phyloP scores from a whole-genome alignment of 2,797 vertebrate species.

The Gymnoscopelus microlampas region DNA sequence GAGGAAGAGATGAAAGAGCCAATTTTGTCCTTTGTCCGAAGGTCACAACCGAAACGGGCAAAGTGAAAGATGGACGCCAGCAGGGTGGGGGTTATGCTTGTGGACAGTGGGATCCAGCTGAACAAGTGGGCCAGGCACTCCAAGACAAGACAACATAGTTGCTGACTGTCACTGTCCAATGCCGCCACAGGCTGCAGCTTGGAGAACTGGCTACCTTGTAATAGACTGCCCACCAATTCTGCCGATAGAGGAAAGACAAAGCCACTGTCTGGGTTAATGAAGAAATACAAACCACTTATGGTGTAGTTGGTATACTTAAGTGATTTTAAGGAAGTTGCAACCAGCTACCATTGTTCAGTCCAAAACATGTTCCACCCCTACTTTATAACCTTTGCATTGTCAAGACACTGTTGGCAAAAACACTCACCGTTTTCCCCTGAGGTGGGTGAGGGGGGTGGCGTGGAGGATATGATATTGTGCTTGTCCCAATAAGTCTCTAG shows the following conservation, averaged over 20 bases:
- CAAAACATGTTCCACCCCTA: not conserved
- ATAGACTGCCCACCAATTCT: slow-evolving; percentile 89
- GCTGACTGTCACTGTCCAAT: slow-evolving; percentile 91
- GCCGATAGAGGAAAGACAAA: slow-evolving; percentile 70
- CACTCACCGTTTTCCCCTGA: slow-evolving; percentile 92
- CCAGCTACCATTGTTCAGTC: not conserved
- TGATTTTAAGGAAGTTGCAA: not conserved
- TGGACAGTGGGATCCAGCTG: slow-evolving; percentile 98
- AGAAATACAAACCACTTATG: slow-evolving; percentile 7
- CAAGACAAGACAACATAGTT: slow-evolving; percentile 91
- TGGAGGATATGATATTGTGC: slow-evolving; percentile 93
- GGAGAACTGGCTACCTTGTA: slow-evolving; percentile 90
- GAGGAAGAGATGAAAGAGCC: slow-evolving; percentile 70
- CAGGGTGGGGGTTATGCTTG: slow-evolving; percentile 95
- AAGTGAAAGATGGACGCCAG: slow-evolving; percentile 98
- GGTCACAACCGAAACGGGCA: slow-evolving; percentile 95
- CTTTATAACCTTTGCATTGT: not conserved
- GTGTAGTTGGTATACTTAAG: not conserved
- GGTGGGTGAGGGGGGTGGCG: slow-evolving; percentile 95
- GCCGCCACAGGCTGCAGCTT: slow-evolving; percentile 91
- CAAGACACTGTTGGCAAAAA: not conserved
- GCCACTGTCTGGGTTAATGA: slow-evolving; percentile 22
- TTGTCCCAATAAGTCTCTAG: slow-evolving; percentile 98
- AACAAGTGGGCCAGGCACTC: slow-evolving; percentile 98
- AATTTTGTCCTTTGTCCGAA: slow-evolving; percentile 77